Evolutionary conservation across 2,888 invertebrate species (phyloP), one percentile per base, ranked within the genome.

Genomic region (Vanessa cardui): DNA sequence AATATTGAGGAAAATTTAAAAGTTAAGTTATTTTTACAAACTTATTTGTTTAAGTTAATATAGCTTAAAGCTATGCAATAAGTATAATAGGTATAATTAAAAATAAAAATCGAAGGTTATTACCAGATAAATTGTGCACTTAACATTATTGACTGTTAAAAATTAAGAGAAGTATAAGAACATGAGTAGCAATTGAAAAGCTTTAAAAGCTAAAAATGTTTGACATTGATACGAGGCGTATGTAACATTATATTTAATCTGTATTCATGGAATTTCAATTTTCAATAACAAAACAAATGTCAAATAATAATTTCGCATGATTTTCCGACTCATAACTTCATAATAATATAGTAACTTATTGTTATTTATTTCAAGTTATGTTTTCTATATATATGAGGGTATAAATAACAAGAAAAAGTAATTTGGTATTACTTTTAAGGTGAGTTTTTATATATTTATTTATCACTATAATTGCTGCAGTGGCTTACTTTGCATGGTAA

Each of bases 261-360:
- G 20, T 64, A 58, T 64, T 58, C 9, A 49, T 33, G 20, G 45
- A 50, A 63, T 63, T 67, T 54, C 21, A 62, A 58, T 61, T 62
- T 58, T 62, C 56, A 68, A 64, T 60, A 64, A 68, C 68, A 68
- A 68, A 65, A 66, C 60, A 68, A 68, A 60, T 60, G 64, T 68
- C 67, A 67, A 59, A n/a, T 47, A 16, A 45, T 58, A 39, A 64
- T 68, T 68, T 68, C 56, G 49, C 60, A 62, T 21, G 49, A 54
- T 54, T 54, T 62, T 62, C 44, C 18, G 56, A 56, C 39, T 6
- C 39, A 18, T 54, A 54, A 54, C 16, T 16, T 26, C 2, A 54
- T 31, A 16, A 54, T 54, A 54, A 31, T 54, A 6, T 52, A 15
- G 9, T 26, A 0, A 31, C 31, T 31, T 16, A 54, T 54, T 26